Percentiles rank a stretch among this genome's conserved stretches.
Conservation (phyloP, 2,113 vertebrate species). For the Dolichotis patagonum region DNA sequence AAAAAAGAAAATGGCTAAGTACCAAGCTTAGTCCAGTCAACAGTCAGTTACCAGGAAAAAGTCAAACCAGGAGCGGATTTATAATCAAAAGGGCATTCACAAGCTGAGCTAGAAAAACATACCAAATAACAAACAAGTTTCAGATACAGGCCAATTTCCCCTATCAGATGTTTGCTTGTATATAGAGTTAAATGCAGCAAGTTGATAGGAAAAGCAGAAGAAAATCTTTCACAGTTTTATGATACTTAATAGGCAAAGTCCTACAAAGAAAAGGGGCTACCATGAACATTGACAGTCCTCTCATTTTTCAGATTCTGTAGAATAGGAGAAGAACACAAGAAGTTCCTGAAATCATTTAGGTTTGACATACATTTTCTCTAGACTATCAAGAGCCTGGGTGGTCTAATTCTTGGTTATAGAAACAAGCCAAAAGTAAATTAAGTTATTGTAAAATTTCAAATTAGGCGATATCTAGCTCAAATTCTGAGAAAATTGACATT, state of each 20-base stretch:
- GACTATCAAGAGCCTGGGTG: background rate
- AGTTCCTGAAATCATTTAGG: background rate
- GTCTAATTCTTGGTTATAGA: background rate
- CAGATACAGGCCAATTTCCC: background rate
- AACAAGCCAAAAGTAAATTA: background rate
- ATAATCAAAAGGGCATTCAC: background rate
- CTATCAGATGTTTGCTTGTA: background rate
- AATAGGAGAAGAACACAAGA: background rate
- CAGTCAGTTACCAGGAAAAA: background rate
- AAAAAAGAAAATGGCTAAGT: background rate
- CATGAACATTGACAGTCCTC: background rate
- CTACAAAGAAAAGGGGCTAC: background rate
- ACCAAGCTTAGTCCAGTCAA: background rate
- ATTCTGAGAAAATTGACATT: background rate
- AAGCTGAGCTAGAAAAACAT: background rate
- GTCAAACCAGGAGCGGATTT: background rate
- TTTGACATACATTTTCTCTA: background rate
- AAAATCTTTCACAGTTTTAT: background rate
- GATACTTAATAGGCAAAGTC: background rate
- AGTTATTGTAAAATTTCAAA: background rate
- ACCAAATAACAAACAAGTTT: background rate
- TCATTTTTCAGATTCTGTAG: background rate
- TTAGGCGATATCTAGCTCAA: background rate
- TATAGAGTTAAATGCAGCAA: background rate
- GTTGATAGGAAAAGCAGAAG: background rate